These are phyloP conservation scores for Tachypleus tridentatus DNA, from an alignment of 1,140 invertebrate genomes.

Conservation along the genomic window DNA sequence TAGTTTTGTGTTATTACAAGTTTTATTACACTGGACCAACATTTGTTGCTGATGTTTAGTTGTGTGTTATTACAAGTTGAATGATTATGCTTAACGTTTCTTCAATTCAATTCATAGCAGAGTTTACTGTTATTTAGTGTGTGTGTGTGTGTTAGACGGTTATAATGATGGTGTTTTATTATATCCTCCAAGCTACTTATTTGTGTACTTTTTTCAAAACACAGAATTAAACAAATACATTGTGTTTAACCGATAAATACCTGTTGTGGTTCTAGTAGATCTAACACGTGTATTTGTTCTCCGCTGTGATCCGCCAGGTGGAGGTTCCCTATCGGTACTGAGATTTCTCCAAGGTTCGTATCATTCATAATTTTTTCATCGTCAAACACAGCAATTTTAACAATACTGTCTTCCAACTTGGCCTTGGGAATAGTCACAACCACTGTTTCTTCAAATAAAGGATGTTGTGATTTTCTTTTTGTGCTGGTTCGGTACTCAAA, in stretches of 20 bases:
- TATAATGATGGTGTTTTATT: too few species aligned
- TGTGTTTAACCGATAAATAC: slow-evolving; percentile 1
- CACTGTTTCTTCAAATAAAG: slow-evolving; percentile 24
- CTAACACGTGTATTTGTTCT: slow-evolving; percentile 9
- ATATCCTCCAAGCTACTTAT: too few species aligned
- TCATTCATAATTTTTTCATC: slow-evolving; percentile 28
- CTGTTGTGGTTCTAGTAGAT: slow-evolving; percentile 19
- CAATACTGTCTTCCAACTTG: slow-evolving; percentile 22
- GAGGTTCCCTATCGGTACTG: slow-evolving; percentile 13
- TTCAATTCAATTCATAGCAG: too few species aligned
- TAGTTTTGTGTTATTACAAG: too few species aligned
- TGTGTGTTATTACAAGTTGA: too few species aligned
- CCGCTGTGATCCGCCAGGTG: slow-evolving; percentile 7
- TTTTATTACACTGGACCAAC: too few species aligned
- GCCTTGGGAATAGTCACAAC: slow-evolving; percentile 19
- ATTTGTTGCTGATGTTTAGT: too few species aligned
- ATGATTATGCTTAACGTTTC: too few species aligned
- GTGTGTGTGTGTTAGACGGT: too few species aligned
- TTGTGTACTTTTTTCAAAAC: too few species aligned
- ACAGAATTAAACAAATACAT: too few species aligned
- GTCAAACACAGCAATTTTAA: slow-evolving; percentile 24
- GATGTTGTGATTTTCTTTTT: slow-evolving; percentile 20
- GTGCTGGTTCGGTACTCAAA: slow-evolving; percentile 22
- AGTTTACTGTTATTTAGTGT: too few species aligned
- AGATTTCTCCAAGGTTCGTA: slow-evolving; percentile 23